Evolutionary conservation across 2,797 vertebrate genomes (phyloP).

Genomic region (Ataeniobius toweri): DNA sequence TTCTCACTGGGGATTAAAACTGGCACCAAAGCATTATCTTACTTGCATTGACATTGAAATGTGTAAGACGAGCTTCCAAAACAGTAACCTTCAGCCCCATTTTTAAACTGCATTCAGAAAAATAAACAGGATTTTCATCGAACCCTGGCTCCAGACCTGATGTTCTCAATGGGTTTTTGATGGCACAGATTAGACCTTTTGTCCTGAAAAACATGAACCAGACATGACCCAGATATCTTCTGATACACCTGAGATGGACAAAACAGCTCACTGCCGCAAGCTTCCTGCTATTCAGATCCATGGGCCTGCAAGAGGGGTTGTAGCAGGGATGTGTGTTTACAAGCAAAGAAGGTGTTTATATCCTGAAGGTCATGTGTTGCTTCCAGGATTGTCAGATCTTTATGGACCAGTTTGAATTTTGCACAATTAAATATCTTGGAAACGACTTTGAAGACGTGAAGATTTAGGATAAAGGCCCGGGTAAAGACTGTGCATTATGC

Average conservation of each 20-base stretch:
- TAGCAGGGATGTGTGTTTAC: not conserved
- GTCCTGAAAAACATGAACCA: constrained; percentile 39
- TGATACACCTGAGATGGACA: constrained; percentile 21
- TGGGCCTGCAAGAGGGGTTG: not conserved
- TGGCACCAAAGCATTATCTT: not conserved
- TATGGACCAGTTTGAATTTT: not conserved
- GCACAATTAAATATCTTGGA: not conserved
- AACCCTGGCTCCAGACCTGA: not conserved
- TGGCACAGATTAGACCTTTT: constrained; percentile 3
- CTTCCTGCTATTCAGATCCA: constrained; percentile 5
- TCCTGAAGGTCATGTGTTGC: not conserved
- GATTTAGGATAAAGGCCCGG: not conserved
- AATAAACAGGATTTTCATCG: constrained; percentile 9
- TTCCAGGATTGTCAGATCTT: too few relatives aligned
- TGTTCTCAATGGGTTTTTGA: constrained; percentile 14
- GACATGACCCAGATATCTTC: constrained; percentile 43
- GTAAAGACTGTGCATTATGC: not conserved
- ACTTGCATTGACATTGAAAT: not conserved
- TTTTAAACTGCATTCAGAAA: constrained; percentile 10
- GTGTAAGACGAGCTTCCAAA: constrained; percentile 3
- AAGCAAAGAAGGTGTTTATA: not conserved
- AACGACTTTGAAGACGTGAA: not conserved
- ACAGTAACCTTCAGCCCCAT: not conserved
- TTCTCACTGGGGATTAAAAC: not conserved
- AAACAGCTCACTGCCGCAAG: not conserved